Base-by-base conservation (phyloP, 1,140 invertebrate species). In the Thaumetopoea pityocampa region DNA sequence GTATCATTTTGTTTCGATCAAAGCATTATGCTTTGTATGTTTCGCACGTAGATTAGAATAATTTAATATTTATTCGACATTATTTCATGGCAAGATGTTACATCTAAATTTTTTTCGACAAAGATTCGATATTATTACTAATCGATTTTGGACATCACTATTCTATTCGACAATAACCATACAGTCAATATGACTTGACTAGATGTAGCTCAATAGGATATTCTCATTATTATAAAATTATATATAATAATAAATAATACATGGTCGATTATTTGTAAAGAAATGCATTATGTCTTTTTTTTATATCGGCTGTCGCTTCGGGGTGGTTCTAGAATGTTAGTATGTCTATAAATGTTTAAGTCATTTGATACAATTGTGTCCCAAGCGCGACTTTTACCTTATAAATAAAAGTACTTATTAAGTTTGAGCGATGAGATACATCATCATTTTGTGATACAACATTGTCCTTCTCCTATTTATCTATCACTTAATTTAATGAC, bases 371-470 rank as follows among this genome's bases (percentile, higher is more conserved):
- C 10, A 19, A 26, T 15, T 27, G 28, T 30, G 19, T 8, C 28
- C n/a, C n/a, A n/a, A n/a, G n/a, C n/a, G n/a, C n/a, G n/a, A n/a
- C n/a, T n/a, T n/a, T n/a, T n/a, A n/a, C n/a, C n/a, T n/a, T n/a
- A 27, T 5, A 23, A 9, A 23, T 23, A 41, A 41, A 16, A 22
- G 24, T 11, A 32, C 12, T 11, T 41, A 41, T 41, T 30, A 35
- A 35, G 18, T 51, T 53, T 58, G 55, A 58, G 55, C 55, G 47
- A 41, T 32, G 37, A 41, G 24, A 30, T 41, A 28, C 27, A 28
- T 40, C 29, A 41, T 41, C 37, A 41, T 23, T 32, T 27, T 33
- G 37, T 30, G 32, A 23, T 30, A 23, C 37, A 41, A 41, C 37
- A 32, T 32, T 19, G 37, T 41, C 23, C 37, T n/a, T n/a, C n/a